phyloP scores from a whole-genome alignment of 2,888 invertebrate species.

The Cephus runcator region DNA sequence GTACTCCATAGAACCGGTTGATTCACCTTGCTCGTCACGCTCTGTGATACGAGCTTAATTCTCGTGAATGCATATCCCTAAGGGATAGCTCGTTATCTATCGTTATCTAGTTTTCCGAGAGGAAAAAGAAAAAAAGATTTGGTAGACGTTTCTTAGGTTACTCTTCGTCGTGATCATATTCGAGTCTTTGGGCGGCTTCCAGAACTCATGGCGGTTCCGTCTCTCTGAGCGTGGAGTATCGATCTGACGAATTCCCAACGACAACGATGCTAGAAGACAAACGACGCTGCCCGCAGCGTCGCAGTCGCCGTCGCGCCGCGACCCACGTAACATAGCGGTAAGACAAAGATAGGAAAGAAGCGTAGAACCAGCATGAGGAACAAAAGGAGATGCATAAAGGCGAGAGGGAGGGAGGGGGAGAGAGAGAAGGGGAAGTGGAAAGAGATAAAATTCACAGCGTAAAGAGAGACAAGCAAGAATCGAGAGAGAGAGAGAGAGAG shows the following conservation, averaged over 20 bases:
- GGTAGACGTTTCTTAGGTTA: background rate
- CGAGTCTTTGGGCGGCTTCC: background rate
- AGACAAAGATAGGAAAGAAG: background rate
- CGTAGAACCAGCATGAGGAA: background rate
- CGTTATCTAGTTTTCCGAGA: background rate
- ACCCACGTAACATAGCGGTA: background rate
- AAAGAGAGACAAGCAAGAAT: background rate
- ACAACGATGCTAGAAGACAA: conserved; percentile 16
- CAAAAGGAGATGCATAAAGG: background rate
- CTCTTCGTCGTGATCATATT: background rate
- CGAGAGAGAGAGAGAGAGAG: conserved; percentile 1
- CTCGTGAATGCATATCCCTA: background rate
- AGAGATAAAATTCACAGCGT: background rate
- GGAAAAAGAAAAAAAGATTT: background rate
- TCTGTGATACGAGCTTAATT: background rate
- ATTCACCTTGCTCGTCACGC: background rate
- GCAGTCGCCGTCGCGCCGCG: background rate
- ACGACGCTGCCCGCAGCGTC: conserved; percentile 5
- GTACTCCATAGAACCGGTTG: background rate
- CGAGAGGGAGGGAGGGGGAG: background rate
- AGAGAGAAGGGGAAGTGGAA: background rate
- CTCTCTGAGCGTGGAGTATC: conserved; percentile 11
- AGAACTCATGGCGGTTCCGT: background rate
- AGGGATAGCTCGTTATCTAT: background rate
- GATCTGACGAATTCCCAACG: conserved; percentile 10